Percentiles rank a stretch among this genome's conserved stretches.
These are phyloP conservation scores for Alviniconcha strummeri DNA, from an alignment of 2,888 invertebrate genomes.

Conservation along the genomic window DNA sequence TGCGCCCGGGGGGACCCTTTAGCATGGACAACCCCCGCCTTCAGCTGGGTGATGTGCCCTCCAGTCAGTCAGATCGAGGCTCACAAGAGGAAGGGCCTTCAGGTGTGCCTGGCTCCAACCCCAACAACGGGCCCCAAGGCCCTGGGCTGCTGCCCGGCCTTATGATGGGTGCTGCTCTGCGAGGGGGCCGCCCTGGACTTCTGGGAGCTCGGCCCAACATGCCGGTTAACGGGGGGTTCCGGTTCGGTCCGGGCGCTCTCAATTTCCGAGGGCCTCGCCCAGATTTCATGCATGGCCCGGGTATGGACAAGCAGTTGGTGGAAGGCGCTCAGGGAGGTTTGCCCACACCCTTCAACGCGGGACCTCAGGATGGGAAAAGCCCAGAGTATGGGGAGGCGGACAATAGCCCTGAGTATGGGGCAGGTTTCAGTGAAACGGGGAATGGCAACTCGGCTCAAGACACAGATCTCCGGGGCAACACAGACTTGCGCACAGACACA, in stretches of 20 bases:
- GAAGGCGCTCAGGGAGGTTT: not conserved
- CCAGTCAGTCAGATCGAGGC: not conserved
- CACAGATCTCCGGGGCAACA: not conserved
- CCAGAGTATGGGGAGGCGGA: constrained; percentile 2
- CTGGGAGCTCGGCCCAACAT: constrained; percentile 25
- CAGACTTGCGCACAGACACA: constrained; percentile 19
- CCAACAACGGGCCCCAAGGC: constrained; percentile 3
- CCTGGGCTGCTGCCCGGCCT: not conserved
- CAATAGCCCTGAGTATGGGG: constrained; percentile 32
- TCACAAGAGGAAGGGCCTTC: not conserved
- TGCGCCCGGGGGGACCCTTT: constrained; percentile 20
- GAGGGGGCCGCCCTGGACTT: constrained; percentile 12
- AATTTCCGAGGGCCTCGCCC: constrained; percentile 22
- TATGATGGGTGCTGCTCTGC: constrained; percentile 3
- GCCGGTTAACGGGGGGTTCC: constrained; percentile 24
- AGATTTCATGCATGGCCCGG: constrained; percentile 8
- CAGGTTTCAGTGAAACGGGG: constrained; percentile 4
- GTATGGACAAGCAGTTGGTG: constrained; percentile 6
- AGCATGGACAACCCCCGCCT: constrained; percentile 12
- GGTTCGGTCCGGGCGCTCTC: constrained; percentile 12
- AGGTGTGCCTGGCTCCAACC: not conserved
- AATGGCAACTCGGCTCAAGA: constrained; percentile 10
- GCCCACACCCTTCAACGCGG: not conserved
- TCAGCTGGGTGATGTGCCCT: not conserved
- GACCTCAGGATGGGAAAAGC: not conserved